Percentiles rank a stretch among this genome's conserved stretches.
These are phyloP conservation scores for Margaritifera margaritifera DNA, from an alignment of 2,888 invertebrate genomes.

Conservation along the genomic window DNA sequence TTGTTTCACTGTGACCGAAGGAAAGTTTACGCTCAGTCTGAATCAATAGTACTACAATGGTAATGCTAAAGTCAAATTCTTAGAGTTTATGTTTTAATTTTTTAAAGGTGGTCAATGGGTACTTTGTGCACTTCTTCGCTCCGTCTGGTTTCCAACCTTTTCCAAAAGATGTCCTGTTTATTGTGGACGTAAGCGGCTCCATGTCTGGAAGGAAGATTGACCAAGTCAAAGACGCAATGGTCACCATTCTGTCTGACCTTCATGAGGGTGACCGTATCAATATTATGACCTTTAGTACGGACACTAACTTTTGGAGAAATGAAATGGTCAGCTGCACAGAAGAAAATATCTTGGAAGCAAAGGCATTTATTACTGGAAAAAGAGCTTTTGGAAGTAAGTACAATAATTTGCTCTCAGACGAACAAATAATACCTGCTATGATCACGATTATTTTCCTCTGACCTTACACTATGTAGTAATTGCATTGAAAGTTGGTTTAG, in stretches of 20 bases:
- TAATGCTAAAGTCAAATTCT: too few species aligned
- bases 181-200: conserved; percentile 84
- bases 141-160: conserved; percentile 74
- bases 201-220: conserved; percentile 81
- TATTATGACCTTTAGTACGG: conserved; percentile 37
- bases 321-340: conserved; percentile 23
- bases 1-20: too few species aligned
- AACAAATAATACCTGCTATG: too few species aligned
- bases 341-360: conserved; percentile 22
- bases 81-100: too few species aligned
- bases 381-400: conserved; percentile 34
- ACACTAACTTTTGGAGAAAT: conserved; percentile 23
- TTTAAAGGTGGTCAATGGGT: conserved; percentile 60
- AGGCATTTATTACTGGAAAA: conserved; percentile 9
- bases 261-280: conserved; percentile 44
- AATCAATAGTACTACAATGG: too few species aligned
- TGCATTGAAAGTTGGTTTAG: too few species aligned
- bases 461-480: too few species aligned
- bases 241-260: conserved; percentile 40
- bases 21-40: too few species aligned
- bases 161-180: conserved; percentile 81
- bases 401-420: too few species aligned
- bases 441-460: too few species aligned
- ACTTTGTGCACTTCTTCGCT: conserved; percentile 85
- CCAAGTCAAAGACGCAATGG: conserved; percentile 74